Evolutionary conservation across 2,797 vertebrate genomes (phyloP), one percentile per base, ranked within the genome.

Genomic region (Macropus fuliginosus): DNA sequence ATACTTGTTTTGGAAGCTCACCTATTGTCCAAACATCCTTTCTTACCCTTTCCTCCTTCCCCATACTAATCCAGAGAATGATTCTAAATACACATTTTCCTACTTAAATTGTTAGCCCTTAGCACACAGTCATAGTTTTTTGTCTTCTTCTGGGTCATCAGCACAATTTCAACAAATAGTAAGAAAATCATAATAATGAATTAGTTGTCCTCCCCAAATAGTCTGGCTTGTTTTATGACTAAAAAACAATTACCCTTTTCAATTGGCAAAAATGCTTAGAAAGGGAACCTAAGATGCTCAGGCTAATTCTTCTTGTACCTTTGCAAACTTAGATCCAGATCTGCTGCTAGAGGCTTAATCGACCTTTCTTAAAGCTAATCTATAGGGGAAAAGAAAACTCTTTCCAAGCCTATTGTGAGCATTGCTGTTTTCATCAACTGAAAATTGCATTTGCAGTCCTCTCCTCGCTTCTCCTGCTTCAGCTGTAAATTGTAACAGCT

Each of bases 31-130:
- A 6, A 87, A 46, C 50, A 87, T 46, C 40, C 21, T 24, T 81
- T 93, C 95, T 96, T 40, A 91, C 50, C 14, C 90, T 46, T 92
- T 50, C 27, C 24, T 90, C 21, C 13, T 54, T 62, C 89, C 93
- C 34, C 40, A 96, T 95, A 93, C 18, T 24, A 96, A 95, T 95
- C 9, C 18, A 95, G 90, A 93, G 54, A 94, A 87, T 46, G 28
- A 90, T 24, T 95, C 92, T 29, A 96, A 93, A 9, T 27, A 12
- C 87, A 5, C 54, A 29, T 92, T 97, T 94, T 94, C 34, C 54
- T 92, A 91, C 46, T 92, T 96, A 92, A 91, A 90, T 93, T 89
- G 90, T 95, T 54, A 55, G 54, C 91, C 34, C n/a, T 56, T 40
- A 93, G 46, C 81, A 94, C 46, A 29, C 52, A 94, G 92, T 31